Evolutionary conservation across 2,113 vertebrate genomes (phyloP).

Genomic region (Misgurnus mizolepis): DNA sequence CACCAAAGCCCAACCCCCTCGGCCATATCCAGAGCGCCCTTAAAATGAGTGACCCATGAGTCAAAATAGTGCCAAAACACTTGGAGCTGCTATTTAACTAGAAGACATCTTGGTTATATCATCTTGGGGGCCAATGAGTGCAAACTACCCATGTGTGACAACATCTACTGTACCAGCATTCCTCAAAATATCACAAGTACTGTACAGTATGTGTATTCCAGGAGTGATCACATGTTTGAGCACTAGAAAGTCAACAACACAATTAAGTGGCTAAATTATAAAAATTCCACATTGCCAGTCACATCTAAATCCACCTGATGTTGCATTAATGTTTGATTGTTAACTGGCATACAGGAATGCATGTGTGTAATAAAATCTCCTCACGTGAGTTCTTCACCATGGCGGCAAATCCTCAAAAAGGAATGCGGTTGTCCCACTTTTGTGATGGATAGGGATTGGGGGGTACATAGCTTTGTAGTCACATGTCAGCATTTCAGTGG

Average conservation of each 20-base stretch:
- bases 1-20: background rate
- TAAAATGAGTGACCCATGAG: background rate
- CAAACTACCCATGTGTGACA: too few species aligned
- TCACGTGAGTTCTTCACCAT: constrained; percentile 62
- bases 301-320: background rate
- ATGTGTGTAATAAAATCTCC: constrained; percentile 25
- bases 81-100: too few species aligned
- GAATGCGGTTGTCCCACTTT: constrained; percentile 63
- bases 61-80: constrained; percentile 1
- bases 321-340: background rate
- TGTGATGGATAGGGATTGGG: constrained; percentile 40
- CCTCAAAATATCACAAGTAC: too few species aligned
- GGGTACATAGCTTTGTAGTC: constrained; percentile 55
- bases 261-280: background rate
- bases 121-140: too few species aligned
- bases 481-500: constrained; percentile 61
- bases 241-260: background rate
- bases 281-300: background rate
- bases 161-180: too few species aligned
- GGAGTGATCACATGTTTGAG: constrained; percentile 2
- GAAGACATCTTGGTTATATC: background rate
- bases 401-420: constrained; percentile 52
- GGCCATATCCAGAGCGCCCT: too few species aligned
- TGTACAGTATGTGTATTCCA: too few species aligned
- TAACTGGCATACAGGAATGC: background rate